Conservation (phyloP, 2,888 invertebrate species). For the Chirona hameri region DNA sequence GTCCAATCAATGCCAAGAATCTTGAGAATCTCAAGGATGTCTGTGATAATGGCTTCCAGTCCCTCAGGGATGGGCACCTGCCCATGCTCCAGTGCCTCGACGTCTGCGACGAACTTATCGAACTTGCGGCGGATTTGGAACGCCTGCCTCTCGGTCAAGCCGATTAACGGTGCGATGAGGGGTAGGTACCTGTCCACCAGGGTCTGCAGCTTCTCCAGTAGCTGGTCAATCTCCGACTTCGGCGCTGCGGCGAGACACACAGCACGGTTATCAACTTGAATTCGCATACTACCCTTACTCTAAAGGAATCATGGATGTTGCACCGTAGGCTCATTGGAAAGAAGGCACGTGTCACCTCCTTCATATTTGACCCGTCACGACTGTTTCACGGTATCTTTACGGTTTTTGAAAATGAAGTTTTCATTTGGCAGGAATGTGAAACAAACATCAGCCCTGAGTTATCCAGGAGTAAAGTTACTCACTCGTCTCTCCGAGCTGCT, state of each 20-base stretch:
- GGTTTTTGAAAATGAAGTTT: too few species aligned
- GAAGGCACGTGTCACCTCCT: too few species aligned
- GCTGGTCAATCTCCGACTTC: not conserved
- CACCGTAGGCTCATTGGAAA: too few species aligned
- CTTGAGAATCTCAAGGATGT: not conserved
- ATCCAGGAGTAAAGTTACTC: not conserved
- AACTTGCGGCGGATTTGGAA: not conserved
- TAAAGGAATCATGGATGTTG: too few species aligned
- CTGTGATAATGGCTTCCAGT: not conserved
- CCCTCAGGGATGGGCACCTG: not conserved
- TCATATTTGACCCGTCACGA: too few species aligned
- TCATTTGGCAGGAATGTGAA: too few species aligned
- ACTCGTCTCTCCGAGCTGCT: not conserved
- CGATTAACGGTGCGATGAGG: not conserved
- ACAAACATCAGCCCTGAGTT: too few species aligned
- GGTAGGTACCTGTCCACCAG: not conserved
- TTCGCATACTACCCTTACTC: too few species aligned
- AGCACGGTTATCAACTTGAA: too few species aligned
- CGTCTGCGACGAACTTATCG: not conserved
- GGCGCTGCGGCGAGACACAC: too few species aligned
- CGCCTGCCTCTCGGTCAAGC: not conserved
- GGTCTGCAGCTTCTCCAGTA: not conserved
- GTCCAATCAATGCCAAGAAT: not conserved
- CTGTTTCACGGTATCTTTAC: too few species aligned
- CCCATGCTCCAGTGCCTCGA: conserved; percentile 3